These are phyloP conservation scores for Phylloscopus collybita DNA, from an alignment of 2,797 vertebrate species.

Conservation along the genomic window DNA sequence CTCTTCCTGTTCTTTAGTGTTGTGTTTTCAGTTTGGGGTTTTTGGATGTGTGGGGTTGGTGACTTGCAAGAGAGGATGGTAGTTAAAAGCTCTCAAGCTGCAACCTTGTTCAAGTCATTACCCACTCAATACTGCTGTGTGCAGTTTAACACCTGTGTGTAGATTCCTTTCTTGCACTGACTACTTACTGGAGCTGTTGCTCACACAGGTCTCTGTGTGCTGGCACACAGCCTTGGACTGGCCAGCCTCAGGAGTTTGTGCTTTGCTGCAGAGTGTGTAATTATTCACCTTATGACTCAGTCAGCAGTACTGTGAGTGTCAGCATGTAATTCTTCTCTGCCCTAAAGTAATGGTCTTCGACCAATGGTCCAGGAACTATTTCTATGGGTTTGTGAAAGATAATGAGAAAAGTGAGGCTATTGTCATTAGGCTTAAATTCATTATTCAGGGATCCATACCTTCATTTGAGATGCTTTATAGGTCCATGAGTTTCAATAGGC, in stretches of 20 bases:
- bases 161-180: not conserved
- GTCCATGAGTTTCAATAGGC: not conserved
- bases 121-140: not conserved
- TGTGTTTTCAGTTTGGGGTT: not conserved
- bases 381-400: conserved; percentile 21
- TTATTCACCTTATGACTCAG: not conserved
- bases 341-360: conserved; percentile 33
- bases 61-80: not conserved
- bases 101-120: not conserved
- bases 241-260: not conserved
- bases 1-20: fast-evolving
- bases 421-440: conserved; percentile 46
- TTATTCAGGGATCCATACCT: not conserved
- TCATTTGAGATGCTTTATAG: conserved; percentile 5
- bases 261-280: not conserved
- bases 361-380: not conserved
- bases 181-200: not conserved
- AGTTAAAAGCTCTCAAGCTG: not conserved
- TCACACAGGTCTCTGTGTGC: not conserved
- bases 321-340: conserved; percentile 15
- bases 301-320: conserved; percentile 22
- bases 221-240: not conserved
- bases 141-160: not conserved
- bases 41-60: not conserved
- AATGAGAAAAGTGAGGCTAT: conserved; percentile 11